Conservation (phyloP, 2,797 vertebrate genomes). For the Spinus olivaceus region DNA sequence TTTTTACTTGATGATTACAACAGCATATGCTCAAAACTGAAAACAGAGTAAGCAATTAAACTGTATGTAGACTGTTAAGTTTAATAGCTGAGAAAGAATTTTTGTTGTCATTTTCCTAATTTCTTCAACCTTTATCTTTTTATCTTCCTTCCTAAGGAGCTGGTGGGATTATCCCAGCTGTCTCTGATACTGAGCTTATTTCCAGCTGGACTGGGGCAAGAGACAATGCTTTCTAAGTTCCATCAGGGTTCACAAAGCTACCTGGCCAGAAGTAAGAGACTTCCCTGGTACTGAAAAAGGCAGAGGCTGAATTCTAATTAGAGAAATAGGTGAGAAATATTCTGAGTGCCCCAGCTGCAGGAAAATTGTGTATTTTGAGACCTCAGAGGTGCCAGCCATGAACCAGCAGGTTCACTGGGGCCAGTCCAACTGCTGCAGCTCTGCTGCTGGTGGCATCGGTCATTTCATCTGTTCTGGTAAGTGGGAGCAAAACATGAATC, state of each 20-base stretch:
- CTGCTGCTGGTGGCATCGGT: neutral
- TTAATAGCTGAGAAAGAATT: neutral
- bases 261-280: neutral
- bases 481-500: neutral
- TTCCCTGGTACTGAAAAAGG: neutral
- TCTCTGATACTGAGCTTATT: neutral
- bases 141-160: neutral
- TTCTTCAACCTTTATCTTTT: neutral
- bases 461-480: neutral
- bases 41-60: slow-evolving; percentile 12
- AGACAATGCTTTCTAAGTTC: neutral
- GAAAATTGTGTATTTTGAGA: neutral
- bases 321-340: neutral
- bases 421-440: neutral
- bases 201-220: neutral
- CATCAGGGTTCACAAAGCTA: neutral
- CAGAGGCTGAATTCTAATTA: neutral
- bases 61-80: neutral
- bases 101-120: neutral
- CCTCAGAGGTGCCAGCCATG: rapidly evolving
- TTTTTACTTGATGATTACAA: slow-evolving; percentile 27
- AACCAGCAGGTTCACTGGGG: neutral
- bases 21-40: neutral
- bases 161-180: neutral
- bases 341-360: neutral